Evolutionary conservation across 2,113 vertebrate genomes (phyloP).

Genomic region (Danionella cerebrum): DNA sequence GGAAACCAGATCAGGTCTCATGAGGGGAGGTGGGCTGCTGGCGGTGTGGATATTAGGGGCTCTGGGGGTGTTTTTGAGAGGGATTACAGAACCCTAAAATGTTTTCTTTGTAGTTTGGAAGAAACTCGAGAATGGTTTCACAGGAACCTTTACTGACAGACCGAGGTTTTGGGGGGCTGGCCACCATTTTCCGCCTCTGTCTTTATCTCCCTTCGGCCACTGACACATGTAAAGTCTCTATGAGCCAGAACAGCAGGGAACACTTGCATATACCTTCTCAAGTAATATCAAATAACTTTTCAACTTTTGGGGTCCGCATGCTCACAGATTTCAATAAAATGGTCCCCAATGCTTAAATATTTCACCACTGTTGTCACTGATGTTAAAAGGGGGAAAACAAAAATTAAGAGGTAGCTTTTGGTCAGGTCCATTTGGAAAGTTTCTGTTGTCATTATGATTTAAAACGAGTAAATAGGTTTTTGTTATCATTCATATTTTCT

Average conservation of each 20-base stretch:
- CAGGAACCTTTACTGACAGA: conserved; percentile 35
- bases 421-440: too few species aligned
- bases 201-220: conserved; percentile 14
- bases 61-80: conserved; percentile 54
- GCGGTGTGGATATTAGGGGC: conserved; percentile 44
- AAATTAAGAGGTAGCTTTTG: not conserved
- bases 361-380: not conserved
- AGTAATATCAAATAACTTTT: conserved; percentile 12
- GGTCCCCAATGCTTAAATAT: not conserved
- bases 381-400: not conserved
- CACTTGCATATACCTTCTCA: conserved; percentile 9
- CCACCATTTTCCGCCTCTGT: not conserved
- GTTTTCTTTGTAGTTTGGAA: conserved; percentile 67
- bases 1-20: conserved; percentile 60
- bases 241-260: conserved; percentile 35
- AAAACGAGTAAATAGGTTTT: too few species aligned
- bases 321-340: conserved; percentile 10
- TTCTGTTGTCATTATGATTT: too few species aligned
- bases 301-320: conserved; percentile 3
- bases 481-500: too few species aligned
- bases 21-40: conserved; percentile 40
- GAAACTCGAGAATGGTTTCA: conserved; percentile 61
- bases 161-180: not conserved
- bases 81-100: conserved; percentile 65
- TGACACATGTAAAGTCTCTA: conserved; percentile 44